Evolutionary conservation across 1,140 invertebrate species (phyloP).

Genomic region (Cyclina sinensis): DNA sequence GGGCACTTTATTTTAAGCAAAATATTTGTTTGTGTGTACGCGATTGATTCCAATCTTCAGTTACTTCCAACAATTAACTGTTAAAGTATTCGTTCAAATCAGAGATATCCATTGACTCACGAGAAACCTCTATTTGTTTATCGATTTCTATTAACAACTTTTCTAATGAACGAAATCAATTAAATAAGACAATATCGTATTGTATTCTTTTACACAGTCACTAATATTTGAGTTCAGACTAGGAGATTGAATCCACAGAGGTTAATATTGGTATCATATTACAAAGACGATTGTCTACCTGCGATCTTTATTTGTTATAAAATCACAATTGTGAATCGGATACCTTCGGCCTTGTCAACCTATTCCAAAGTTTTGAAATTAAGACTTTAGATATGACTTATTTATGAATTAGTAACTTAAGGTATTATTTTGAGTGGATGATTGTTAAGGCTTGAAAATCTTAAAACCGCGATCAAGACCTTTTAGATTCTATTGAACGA

Average conservation of each 20-base stretch:
- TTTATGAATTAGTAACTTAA: neutral
- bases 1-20: too few species aligned
- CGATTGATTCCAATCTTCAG: neutral
- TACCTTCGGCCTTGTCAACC: neutral
- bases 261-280: neutral
- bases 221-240: neutral
- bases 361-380: neutral
- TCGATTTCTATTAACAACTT: conserved; percentile 21
- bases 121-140: neutral
- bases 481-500: neutral
- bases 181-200: neutral
- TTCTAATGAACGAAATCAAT: neutral
- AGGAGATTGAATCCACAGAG: neutral
- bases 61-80: neutral
- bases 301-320: neutral
- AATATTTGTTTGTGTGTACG: neutral
- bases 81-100: neutral
- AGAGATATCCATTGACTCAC: neutral
- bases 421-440: neutral
- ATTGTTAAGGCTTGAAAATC: neutral
- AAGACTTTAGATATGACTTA: neutral
- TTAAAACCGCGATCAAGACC: conserved; percentile 14
- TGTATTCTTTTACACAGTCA: neutral
- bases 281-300: neutral
- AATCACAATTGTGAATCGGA: conserved; percentile 14